phyloP scores from a whole-genome alignment of 2,113 vertebrate species.

The Penelope pileata region DNA sequence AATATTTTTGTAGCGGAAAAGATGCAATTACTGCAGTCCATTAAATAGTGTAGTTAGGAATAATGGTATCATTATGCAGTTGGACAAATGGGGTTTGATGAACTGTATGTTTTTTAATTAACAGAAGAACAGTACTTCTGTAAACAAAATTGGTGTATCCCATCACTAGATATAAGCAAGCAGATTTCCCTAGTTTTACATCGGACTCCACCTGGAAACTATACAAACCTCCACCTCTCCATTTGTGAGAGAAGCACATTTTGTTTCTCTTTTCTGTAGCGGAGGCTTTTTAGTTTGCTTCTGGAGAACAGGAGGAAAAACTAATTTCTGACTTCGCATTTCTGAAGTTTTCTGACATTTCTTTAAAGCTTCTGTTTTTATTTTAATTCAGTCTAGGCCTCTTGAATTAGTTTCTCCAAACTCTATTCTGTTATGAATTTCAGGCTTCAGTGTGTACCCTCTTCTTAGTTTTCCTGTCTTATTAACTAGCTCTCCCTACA shows the following conservation, averaged over 20 bases:
- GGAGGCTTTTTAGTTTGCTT: background rate
- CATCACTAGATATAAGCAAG: background rate
- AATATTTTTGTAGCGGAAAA: background rate
- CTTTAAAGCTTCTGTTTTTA: background rate
- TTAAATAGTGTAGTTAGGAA: background rate
- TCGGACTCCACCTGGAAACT: background rate
- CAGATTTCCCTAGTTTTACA: background rate
- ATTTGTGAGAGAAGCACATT: background rate
- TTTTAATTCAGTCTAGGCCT: background rate
- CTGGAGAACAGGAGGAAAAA: background rate
- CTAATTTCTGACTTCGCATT: background rate
- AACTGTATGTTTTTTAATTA: background rate
- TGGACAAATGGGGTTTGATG: background rate
- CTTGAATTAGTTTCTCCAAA: conserved; percentile 23
- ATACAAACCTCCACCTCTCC: background rate
- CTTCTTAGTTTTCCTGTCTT: conserved; percentile 83
- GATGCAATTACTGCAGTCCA: background rate
- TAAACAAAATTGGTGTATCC: background rate
- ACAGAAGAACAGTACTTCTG: background rate
- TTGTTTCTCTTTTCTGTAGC: background rate
- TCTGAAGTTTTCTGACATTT: background rate
- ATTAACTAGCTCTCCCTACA: conserved; percentile 88
- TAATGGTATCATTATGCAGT: background rate
- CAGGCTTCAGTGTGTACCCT: conserved; percentile 64
- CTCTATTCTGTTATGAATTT: conserved; percentile 54